A percentile compares a stretch with the other conserved stretches of the same genome.
phyloP scores from a whole-genome alignment of 1,140 invertebrate genomes.

The Bombus sylvicola region DNA sequence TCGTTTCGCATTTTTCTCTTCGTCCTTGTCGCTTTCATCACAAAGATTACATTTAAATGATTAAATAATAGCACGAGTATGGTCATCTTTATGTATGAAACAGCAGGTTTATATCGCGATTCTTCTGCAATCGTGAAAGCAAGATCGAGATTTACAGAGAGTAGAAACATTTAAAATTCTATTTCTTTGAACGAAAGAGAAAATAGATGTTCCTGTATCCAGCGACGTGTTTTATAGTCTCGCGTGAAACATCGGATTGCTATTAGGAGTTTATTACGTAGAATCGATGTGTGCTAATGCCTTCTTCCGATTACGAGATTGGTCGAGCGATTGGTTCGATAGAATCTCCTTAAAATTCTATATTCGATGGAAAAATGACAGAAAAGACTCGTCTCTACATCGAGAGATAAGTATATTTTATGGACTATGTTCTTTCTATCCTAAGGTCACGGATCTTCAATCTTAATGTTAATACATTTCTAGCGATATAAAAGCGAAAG shows the following conservation, averaged over 20 bases:
- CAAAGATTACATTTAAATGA: too few relatives aligned
- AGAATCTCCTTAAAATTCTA: slow-evolving; percentile 15
- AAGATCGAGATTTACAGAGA: not conserved
- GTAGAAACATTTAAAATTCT: not conserved
- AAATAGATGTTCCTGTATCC: not conserved
- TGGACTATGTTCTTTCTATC: not conserved
- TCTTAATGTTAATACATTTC: not conserved
- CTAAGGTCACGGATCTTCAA: too few relatives aligned
- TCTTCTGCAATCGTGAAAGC: not conserved
- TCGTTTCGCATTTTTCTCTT: too few relatives aligned
- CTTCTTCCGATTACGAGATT: not conserved
- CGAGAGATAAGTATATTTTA: not conserved
- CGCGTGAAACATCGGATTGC: not conserved
- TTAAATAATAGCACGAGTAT: not conserved
- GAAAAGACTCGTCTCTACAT: not conserved
- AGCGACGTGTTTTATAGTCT: not conserved
- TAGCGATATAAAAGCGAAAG: not conserved
- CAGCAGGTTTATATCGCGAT: not conserved
- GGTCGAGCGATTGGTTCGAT: not conserved
- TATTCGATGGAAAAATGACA: not conserved
- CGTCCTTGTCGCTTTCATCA: not conserved
- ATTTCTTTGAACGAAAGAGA: not conserved
- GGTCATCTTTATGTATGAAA: slow-evolving; percentile 8
- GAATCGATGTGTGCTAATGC: not conserved
- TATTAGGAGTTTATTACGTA: slow-evolving; percentile 2